These are phyloP conservation scores for Mormyrops boulengeri DNA, from an alignment of 2,797 vertebrate species.

Conservation along the genomic window DNA sequence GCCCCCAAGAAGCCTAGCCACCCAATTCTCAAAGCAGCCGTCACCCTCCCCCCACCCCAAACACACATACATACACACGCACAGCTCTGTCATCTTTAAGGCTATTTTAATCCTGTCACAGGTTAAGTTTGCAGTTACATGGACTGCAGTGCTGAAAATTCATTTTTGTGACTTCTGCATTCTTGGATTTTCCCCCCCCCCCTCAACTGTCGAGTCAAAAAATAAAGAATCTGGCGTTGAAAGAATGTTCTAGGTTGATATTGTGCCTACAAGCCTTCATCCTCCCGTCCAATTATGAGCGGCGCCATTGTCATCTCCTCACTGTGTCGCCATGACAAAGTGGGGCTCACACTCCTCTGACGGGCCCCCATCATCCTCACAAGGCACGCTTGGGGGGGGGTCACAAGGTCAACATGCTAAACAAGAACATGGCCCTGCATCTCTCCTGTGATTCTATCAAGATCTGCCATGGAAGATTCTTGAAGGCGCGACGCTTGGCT, in stretches of 20 bases:
- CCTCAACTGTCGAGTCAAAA: not conserved
- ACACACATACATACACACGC: not conserved
- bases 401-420: not conserved
- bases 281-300: not conserved
- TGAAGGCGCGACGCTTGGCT: not conserved
- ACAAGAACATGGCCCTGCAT: not conserved
- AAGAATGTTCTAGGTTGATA: not conserved
- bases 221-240: not conserved
- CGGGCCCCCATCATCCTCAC: not conserved
- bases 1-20: not conserved
- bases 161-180: not conserved
- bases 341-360: not conserved
- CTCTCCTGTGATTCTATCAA: not conserved
- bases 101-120: not conserved
- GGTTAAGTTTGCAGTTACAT: not conserved
- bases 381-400: not conserved
- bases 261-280: not conserved
- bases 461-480: not conserved
- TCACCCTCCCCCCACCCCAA: not conserved
- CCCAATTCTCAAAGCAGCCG: not conserved
- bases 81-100: not conserved
- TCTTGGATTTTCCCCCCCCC: not conserved
- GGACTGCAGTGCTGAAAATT: slow-evolving; percentile 26
- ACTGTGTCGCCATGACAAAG: not conserved
- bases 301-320: not conserved